A percentile compares a stretch with the other conserved stretches of the same genome.
Conservation (phyloP, 2,797 vertebrate genomes). For the Mus spretus region DNA sequence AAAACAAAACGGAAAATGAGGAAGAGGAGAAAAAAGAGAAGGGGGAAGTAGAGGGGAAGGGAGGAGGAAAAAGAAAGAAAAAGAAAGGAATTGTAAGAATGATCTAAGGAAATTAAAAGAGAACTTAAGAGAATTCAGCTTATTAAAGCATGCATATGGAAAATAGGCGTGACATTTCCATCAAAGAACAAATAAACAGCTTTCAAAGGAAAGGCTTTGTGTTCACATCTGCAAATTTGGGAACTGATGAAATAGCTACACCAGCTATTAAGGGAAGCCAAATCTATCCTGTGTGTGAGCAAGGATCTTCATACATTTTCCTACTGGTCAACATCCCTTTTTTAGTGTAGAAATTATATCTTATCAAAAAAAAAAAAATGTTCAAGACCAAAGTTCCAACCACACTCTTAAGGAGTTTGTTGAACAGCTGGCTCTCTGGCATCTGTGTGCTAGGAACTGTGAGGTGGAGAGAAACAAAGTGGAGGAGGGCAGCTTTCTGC, state of each 20-base stretch:
- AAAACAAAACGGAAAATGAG: not conserved
- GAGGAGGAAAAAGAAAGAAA: not conserved
- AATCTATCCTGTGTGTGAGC: not conserved
- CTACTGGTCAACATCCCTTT: not conserved
- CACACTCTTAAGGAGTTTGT: not conserved
- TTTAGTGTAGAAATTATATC: not conserved
- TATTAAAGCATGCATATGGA: not conserved
- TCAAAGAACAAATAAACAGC: not conserved
- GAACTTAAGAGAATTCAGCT: not conserved
- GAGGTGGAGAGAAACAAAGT: not conserved
- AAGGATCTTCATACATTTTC: not conserved
- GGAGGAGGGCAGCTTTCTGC: not conserved
- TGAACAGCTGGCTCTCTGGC: not conserved
- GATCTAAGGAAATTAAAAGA: not conserved
- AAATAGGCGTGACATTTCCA: not conserved
- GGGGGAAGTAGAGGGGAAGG: not conserved
- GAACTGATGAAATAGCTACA: not conserved
- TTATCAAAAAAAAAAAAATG: not conserved
- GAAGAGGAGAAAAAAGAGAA: not conserved
- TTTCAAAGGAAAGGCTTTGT: not conserved
- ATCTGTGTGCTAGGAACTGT: not conserved
- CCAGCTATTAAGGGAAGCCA: not conserved
- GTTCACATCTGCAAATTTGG: not conserved
- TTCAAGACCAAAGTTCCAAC: not conserved
- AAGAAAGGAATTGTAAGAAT: not conserved